Conservation (phyloP, 2,113 vertebrate species). For the Dinomys branickii region DNA sequence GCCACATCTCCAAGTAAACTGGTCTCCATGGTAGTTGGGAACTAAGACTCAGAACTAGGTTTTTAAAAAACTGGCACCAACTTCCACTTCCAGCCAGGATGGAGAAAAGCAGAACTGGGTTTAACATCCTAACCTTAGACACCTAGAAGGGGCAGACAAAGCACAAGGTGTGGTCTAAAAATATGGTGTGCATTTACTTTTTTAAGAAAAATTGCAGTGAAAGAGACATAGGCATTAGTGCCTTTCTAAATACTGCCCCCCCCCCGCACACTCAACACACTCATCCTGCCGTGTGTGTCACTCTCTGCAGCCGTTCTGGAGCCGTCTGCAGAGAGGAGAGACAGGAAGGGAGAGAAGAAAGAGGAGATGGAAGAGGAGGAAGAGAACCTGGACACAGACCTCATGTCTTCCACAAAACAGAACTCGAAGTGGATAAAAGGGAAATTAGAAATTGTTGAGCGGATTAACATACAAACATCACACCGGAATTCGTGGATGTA, state of each 20-base stretch:
- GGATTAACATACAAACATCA: not conserved
- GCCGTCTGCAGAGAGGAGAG: not conserved
- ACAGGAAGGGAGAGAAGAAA: not conserved
- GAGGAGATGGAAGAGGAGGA: not conserved
- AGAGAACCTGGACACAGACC: not conserved
- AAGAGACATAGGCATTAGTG: not conserved
- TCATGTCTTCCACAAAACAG: not conserved
- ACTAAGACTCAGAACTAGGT: not conserved
- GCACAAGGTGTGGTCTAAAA: accelerated
- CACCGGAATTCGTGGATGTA: not conserved
- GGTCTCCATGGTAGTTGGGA: not conserved
- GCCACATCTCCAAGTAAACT: not conserved
- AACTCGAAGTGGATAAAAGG: not conserved
- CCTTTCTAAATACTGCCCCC: not conserved
- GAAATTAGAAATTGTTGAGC: not conserved
- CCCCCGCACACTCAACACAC: not conserved
- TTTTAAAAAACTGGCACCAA: not conserved
- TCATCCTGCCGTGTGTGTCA: not conserved
- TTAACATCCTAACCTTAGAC: not conserved
- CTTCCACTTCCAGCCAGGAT: not conserved
- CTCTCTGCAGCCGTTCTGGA: not conserved
- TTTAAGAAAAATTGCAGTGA: not conserved
- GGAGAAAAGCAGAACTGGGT: not conserved
- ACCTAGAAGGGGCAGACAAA: not conserved
- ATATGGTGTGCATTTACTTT: not conserved